These are phyloP conservation scores for Laterallus jamaicensis DNA, from an alignment of 2,113 vertebrate genomes.

Conservation along the genomic window DNA sequence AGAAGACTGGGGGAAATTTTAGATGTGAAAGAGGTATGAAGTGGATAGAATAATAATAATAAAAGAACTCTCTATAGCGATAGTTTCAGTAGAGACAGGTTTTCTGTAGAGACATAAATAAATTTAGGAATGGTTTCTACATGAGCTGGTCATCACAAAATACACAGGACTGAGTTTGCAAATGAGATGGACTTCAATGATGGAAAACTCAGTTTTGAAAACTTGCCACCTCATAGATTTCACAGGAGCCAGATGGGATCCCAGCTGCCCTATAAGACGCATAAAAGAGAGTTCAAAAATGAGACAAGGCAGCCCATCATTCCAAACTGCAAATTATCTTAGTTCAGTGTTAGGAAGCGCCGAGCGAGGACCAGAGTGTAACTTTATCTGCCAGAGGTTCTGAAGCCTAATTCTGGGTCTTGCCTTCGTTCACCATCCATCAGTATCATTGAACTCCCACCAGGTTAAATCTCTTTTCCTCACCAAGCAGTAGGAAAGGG, in stretches of 20 bases:
- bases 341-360: not conserved
- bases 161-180: not conserved
- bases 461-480: not conserved
- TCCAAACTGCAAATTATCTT: not conserved
- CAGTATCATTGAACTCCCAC: not conserved
- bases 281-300: not conserved
- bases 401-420: not conserved
- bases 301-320: not conserved
- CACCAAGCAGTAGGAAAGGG: not conserved
- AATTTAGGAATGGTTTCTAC: not conserved
- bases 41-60: no score
- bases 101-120: not conserved
- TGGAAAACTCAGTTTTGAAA: not conserved
- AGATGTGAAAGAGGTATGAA: not conserved
- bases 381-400: not conserved
- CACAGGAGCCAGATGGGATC: not conserved
- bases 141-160: not conserved
- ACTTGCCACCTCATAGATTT: not conserved
- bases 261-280: not conserved
- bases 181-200: not conserved
- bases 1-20: not conserved
- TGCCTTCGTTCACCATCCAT: not conserved
- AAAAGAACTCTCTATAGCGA: not conserved
- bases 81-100: not conserved
- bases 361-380: not conserved